These are phyloP conservation scores for Trachymyrmex cornetzi DNA, from an alignment of 1,140 invertebrate genomes.

Conservation along the genomic window DNA sequence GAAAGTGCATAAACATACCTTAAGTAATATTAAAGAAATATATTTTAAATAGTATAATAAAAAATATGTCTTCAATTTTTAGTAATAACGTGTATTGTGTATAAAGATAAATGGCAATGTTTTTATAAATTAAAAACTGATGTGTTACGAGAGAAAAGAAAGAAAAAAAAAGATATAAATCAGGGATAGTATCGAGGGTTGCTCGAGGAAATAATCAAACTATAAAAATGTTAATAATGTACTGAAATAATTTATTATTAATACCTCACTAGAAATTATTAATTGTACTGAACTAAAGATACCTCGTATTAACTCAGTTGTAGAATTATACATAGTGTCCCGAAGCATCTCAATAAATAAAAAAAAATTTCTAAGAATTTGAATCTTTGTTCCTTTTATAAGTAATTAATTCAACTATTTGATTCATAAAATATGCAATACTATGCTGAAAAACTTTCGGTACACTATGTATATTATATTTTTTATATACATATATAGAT, in stretches of 20 bases:
- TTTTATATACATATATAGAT: constrained; percentile 58
- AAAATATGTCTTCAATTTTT: not conserved
- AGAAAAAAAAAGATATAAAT: not conserved
- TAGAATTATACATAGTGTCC: constrained; percentile 6
- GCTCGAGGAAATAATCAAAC: constrained; percentile 23
- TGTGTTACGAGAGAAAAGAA: not conserved
- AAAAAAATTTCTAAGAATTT: not conserved
- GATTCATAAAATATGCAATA: constrained; percentile 5
- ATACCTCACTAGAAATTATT: constrained; percentile 3
- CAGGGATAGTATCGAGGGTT: not conserved
- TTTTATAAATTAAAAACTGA: constrained; percentile 21
- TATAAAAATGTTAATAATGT: constrained; percentile 30
- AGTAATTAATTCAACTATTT: constrained; percentile 5
- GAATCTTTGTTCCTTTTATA: not conserved
- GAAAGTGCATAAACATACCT: constrained; percentile 59
- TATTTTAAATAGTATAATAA: constrained; percentile 35
- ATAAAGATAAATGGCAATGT: not conserved
- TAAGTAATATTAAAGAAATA: constrained; percentile 57
- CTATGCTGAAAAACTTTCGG: constrained; percentile 4
- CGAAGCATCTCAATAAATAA: not conserved
- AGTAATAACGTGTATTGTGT: not conserved
- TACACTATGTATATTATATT: constrained; percentile 58
- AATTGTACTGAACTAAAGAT: constrained; percentile 29
- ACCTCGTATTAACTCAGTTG: constrained; percentile 6
- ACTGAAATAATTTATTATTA: constrained; percentile 45